Conservation (phyloP, 2,888 invertebrate genomes). For the Pogonocherus hispidulus region DNA sequence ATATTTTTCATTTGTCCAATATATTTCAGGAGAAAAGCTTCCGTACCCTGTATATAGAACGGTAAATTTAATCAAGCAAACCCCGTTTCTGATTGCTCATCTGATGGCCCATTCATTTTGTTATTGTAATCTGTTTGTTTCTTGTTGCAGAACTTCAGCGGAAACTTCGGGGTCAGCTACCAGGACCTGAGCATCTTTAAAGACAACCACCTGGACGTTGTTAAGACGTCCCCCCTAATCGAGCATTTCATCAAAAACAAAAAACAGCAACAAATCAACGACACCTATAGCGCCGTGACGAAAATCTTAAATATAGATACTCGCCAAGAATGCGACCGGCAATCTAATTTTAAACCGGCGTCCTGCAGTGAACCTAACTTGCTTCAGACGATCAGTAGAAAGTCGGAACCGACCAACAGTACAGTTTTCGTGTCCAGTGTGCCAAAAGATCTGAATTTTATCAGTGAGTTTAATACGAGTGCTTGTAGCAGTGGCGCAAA, state of each 20-base stretch:
- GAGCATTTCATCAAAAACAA: conserved; percentile 60
- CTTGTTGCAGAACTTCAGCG: conserved; percentile 60
- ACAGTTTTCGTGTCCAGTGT: conserved; percentile 67
- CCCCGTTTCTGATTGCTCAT: too few relatives aligned
- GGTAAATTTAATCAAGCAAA: too few relatives aligned
- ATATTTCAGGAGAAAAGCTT: too few relatives aligned
- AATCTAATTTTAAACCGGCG: conserved; percentile 62
- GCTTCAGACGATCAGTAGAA: conserved; percentile 43
- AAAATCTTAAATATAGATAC: conserved; percentile 51
- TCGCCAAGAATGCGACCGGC: conserved; percentile 46
- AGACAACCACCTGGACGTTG: conserved; percentile 57
- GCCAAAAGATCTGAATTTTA: conserved; percentile 78
- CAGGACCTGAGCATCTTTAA: conserved; percentile 65
- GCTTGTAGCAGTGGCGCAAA: conserved; percentile 31
- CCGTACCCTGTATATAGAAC: too few relatives aligned
- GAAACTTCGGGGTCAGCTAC: conserved; percentile 67
- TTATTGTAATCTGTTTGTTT: too few relatives aligned
- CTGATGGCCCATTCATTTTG: too few relatives aligned
- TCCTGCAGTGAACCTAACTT: conserved; percentile 67
- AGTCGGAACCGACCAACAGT: background rate
- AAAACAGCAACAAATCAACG: conserved; percentile 46
- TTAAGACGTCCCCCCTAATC: conserved; percentile 58
- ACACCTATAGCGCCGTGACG: conserved; percentile 51
- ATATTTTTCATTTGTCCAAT: too few relatives aligned
- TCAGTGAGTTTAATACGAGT: conserved; percentile 60